Evolutionary conservation across 2,888 invertebrate species (phyloP).

Genomic region (Pseudococcus longispinus): DNA sequence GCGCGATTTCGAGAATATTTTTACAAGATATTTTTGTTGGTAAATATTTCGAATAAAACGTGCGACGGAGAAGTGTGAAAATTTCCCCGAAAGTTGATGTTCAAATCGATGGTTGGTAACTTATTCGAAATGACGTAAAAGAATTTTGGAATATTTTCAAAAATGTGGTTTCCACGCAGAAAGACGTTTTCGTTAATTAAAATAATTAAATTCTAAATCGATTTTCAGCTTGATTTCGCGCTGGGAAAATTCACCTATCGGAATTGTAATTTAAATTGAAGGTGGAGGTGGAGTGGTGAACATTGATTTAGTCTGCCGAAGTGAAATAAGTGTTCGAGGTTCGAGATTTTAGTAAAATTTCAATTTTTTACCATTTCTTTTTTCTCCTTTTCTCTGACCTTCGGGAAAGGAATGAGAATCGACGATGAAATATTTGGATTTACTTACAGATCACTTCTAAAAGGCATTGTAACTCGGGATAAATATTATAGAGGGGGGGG

Average conservation of each 20-base stretch:
- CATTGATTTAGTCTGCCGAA: background rate
- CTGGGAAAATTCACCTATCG: background rate
- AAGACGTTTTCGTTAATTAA: background rate
- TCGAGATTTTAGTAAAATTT: too few species aligned
- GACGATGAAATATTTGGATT: too few species aligned
- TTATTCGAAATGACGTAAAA: background rate
- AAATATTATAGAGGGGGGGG: too few species aligned
- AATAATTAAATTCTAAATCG: background rate
- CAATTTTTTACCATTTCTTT: too few species aligned
- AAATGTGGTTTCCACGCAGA: background rate
- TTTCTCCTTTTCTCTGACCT: too few species aligned
- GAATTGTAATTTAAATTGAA: background rate
- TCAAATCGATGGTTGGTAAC: background rate
- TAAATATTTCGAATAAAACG: background rate
- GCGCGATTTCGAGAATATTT: too few species aligned
- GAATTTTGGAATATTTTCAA: slow-evolving; percentile 8
- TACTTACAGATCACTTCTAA: too few species aligned
- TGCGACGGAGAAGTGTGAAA: background rate
- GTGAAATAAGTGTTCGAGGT: too few species aligned
- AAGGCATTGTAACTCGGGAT: too few species aligned
- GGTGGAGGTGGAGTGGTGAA: background rate
- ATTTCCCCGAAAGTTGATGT: background rate
- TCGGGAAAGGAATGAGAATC: too few species aligned
- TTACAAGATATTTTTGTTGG: background rate
- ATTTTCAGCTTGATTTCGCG: background rate